Percentiles rank a stretch among this genome's conserved stretches.
Evolutionary conservation across 2,888 invertebrate genomes (phyloP).

Genomic region (Linnaemya vulpina): DNA sequence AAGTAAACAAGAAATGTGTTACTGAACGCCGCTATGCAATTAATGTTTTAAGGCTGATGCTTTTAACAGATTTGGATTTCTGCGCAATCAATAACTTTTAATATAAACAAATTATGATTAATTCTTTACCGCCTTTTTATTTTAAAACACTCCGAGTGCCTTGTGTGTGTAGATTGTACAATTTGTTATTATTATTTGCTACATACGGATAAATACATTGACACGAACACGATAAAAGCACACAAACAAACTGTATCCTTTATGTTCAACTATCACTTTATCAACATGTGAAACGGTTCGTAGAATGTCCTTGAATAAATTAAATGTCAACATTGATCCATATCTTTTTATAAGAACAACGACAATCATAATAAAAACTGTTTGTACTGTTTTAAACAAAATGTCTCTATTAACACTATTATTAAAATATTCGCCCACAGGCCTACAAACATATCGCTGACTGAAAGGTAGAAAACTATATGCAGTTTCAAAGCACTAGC

Average conservation of each 20-base stretch:
- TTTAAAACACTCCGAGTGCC: neutral
- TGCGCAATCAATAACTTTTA: too few species aligned
- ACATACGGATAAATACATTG: neutral
- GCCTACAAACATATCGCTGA: neutral
- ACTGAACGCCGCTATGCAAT: too few species aligned
- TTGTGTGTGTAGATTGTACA: neutral
- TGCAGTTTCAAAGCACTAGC: too few species aligned
- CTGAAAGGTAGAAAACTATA: too few species aligned
- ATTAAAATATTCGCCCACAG: slow-evolving; percentile 13
- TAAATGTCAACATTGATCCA: slow-evolving; percentile 69
- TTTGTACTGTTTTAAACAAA: slow-evolving; percentile 29
- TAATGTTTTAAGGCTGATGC: too few species aligned
- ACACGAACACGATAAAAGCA: neutral
- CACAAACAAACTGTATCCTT: neutral
- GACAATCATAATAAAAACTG: slow-evolving; percentile 39
- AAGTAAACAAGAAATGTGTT: too few species aligned
- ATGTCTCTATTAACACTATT: slow-evolving; percentile 48
- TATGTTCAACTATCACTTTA: neutral
- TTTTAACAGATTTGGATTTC: too few species aligned
- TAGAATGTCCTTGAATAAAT: slow-evolving; percentile 68
- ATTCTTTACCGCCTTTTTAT: neutral
- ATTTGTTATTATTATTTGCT: neutral
- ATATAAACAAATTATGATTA: neutral
- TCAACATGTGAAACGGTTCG: slow-evolving; percentile 23
- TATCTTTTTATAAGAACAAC: slow-evolving; percentile 40